A percentile compares a stretch with the other conserved stretches of the same genome.
Conservation (phyloP, 1,140 invertebrate genomes). For the Coelopa frigida region DNA sequence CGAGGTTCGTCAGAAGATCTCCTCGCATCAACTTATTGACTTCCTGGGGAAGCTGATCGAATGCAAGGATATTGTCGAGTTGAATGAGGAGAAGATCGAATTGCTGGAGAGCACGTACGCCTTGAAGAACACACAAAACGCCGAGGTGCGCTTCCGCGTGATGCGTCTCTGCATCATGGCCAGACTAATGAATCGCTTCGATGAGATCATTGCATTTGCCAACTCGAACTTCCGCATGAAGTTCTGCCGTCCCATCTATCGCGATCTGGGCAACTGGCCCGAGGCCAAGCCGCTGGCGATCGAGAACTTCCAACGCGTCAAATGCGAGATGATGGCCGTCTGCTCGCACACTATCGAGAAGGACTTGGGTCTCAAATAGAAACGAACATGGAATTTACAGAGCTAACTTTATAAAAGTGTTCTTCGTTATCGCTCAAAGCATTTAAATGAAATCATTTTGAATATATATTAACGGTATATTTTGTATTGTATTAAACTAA, state of each 20-base stretch:
- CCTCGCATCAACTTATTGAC: slow-evolving; percentile 61
- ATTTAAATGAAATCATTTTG: too few species aligned
- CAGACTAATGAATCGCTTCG: slow-evolving; percentile 59
- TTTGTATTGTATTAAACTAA: too few species aligned
- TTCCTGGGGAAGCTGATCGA: slow-evolving; percentile 66
- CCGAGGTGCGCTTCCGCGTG: slow-evolving; percentile 78
- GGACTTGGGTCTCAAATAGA: slow-evolving; percentile 54
- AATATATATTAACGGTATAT: too few species aligned
- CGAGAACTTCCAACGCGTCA: slow-evolving; percentile 63
- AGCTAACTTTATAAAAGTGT: too few species aligned
- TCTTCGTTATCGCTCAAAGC: too few species aligned
- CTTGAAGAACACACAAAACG: slow-evolving; percentile 60
- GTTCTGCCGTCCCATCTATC: slow-evolving; percentile 78
- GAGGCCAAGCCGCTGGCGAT: slow-evolving; percentile 60
- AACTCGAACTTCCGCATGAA: slow-evolving; percentile 85
- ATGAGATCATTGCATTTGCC: slow-evolving; percentile 66
- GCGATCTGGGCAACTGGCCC: slow-evolving; percentile 76
- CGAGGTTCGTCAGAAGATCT: slow-evolving; percentile 47
- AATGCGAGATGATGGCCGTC: slow-evolving; percentile 76
- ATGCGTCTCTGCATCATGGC: slow-evolving; percentile 68
- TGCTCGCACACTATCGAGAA: slow-evolving; percentile 64
- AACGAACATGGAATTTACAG: too few species aligned
- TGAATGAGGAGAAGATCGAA: slow-evolving; percentile 33
- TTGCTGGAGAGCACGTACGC: slow-evolving; percentile 61
- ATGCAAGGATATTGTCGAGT: slow-evolving; percentile 34